Base-by-base conservation (phyloP, 2,113 vertebrate genomes). In the Crotophaga sulcirostris region DNA sequence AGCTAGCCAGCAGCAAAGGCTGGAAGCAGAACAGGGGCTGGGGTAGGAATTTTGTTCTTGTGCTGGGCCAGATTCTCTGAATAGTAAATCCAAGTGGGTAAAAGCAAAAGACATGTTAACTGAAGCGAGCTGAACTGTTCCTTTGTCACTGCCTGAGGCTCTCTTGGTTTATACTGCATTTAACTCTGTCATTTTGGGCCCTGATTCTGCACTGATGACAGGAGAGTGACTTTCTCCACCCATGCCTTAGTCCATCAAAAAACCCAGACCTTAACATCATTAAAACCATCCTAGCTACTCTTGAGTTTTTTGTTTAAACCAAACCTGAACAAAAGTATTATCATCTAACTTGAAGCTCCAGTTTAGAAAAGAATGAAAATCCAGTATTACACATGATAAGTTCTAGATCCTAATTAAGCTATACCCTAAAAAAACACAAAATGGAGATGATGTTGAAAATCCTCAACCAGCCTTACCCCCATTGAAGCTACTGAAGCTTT, bases 21-120 rank as follows among this genome's bases (percentile, higher is more conserved):
- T 86, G 80, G 80, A 84, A 94, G 83, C 68, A 90, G 76, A 92
- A 70, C 1, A 2, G 29, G 63, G 74, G 6, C 47, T 91, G n/a
- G 36, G 28, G 79, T 67, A 73, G 85, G 90, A 64, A 75, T 63
- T 94, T 95, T 8, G 6, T 49, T 88, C 49, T 81, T 16, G 5
- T 75, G 17, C 38, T 78, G 63, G 86, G 56, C 84, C 80, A 84
- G 55, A 75, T 84, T 76, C 68, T 86, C 25, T 13, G 42, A 92
- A 89, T 44, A 88, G 44, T 81, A 75, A 92, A 86, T 79, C 76
- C 83, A 92, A 95, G 52, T 82, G 89, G 56, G 34, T 94, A 87
- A 94, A 93, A 96, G 91, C 89, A 93, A 84, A 90, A 89, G 93
- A 90, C 76, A 52, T 91, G 89, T 93, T 95, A 93, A 91, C 60